A percentile compares a stretch with the other conserved stretches of the same genome.
phyloP scores from a whole-genome alignment of 2,888 invertebrate genomes.

The Campoplex nolae region DNA sequence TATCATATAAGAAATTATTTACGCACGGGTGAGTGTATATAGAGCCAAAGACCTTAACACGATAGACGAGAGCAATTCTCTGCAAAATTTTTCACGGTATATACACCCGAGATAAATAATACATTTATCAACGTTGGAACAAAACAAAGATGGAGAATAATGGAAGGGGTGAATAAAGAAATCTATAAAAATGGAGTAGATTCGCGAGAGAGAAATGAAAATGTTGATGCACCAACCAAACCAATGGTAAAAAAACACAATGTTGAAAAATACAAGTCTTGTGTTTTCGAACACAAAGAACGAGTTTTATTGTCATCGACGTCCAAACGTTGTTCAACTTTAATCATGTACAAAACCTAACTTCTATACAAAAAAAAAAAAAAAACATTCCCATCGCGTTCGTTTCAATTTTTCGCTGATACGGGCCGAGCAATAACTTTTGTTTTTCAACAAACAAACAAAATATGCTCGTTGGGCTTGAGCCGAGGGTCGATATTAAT shows the following conservation, averaged over 20 bases:
- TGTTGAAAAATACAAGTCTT: background rate
- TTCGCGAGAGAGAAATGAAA: background rate
- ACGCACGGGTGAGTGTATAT: constrained; percentile 61
- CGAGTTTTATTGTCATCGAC: background rate
- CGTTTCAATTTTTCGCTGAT: background rate
- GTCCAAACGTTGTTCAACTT: background rate
- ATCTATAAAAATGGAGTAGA: constrained; percentile 24
- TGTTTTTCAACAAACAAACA: constrained; percentile 1
- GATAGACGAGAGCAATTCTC: constrained; percentile 59
- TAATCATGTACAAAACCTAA: background rate
- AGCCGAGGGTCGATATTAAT: constrained; percentile 75
- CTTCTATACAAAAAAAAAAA: background rate
- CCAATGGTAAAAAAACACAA: background rate
- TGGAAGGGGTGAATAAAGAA: background rate
- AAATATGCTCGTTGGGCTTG: background rate
- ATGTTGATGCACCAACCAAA: background rate
- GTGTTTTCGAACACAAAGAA: background rate
- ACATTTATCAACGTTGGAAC: constrained; percentile 35
- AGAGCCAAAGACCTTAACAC: constrained; percentile 48
- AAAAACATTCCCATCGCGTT: background rate
- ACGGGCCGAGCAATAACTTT: background rate
- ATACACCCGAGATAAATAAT: constrained; percentile 35
- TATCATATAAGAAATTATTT: constrained; percentile 84
- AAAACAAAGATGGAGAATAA: background rate
- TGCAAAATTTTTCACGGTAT: constrained; percentile 42